These are phyloP conservation scores for Hypotaenidia okinawae DNA, from an alignment of 2,797 vertebrate species.

Conservation along the genomic window DNA sequence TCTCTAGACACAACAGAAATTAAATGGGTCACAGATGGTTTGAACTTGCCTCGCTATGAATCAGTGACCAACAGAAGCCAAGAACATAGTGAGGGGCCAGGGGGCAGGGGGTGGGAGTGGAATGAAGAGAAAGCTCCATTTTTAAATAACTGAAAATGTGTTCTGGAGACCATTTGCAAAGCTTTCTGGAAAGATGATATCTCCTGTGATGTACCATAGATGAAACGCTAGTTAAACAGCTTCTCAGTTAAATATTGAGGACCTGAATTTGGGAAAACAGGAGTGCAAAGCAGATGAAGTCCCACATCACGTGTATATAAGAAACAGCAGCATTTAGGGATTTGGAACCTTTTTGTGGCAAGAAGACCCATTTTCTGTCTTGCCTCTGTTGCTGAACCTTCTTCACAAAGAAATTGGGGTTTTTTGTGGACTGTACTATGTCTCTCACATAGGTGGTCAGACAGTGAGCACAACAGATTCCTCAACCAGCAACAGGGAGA, in stretches of 20 bases:
- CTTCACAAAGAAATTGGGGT: background rate
- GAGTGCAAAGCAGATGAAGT: background rate
- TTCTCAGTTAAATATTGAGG: background rate
- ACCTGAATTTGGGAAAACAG: background rate
- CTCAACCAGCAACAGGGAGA: constrained; percentile 96
- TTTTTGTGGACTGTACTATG: background rate
- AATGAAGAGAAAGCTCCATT: background rate
- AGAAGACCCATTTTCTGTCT: background rate
- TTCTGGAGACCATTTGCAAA: background rate
- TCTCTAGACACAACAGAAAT: background rate
- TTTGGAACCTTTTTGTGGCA: background rate
- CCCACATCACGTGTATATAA: background rate
- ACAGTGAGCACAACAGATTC: constrained; percentile 98
- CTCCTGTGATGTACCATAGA: background rate
- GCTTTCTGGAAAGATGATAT: background rate
- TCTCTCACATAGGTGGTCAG: constrained; percentile 86
- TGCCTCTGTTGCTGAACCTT: background rate
- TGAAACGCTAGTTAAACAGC: background rate
- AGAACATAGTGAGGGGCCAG: background rate
- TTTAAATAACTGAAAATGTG: background rate
- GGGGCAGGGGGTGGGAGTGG: too few relatives aligned
- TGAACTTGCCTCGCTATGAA: background rate
- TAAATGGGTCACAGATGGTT: background rate
- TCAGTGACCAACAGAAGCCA: background rate
- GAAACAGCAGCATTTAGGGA: background rate